Base-by-base conservation (phyloP, 2,797 vertebrate species). In the Mastacembelus armatus region DNA sequence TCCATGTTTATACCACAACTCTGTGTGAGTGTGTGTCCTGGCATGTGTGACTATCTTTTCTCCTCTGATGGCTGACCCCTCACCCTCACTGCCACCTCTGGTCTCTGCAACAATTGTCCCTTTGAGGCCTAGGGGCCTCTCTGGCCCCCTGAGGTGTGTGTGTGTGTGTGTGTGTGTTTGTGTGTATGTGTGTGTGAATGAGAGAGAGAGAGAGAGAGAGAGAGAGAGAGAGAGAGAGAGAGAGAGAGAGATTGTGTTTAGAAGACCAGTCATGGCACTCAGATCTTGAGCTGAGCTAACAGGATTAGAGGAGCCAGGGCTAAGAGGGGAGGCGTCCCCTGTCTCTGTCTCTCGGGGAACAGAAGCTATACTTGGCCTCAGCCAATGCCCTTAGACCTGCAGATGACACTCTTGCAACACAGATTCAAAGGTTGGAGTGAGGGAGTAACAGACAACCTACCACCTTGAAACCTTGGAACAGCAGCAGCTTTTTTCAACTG, bases 221-320 rank as follows among this genome's bases (percentile, higher is more conserved):
- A n/a, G n/a, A n/a, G n/a, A n/a, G n/a, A n/a, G n/a, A n/a, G n/a
- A n/a, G n/a, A n/a, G n/a, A n/a, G n/a, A n/a, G n/a, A n/a, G n/a
- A n/a, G n/a, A n/a, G n/a, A n/a, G 42, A 5, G 29, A 4, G 5
- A 19, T 50, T 4, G 49, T 50, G 65, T 11, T 61, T 54, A 30
- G 35, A 71, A 67, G 79, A 54, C 70, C 70, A 81, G 84, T 78
- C 74, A 84, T 68, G 74, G 82, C 68, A 55, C 87, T 76, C 65
- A 79, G 74, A 87, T 88, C 74, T 68, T 74, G 78, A 77, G 79
- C 78, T 78, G 74, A 81, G 77, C 87, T 91, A 88, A 92, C 80
- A 86, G 83, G 86, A 90, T 91, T 89, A 91, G 81, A 81, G 73
- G 60, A 83, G 71, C 72, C 72, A 29, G 58, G 57, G 76, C 74